These are phyloP conservation scores for Acrobasis repandana DNA, from an alignment of 2,888 invertebrate genomes.

Conservation along the genomic window DNA sequence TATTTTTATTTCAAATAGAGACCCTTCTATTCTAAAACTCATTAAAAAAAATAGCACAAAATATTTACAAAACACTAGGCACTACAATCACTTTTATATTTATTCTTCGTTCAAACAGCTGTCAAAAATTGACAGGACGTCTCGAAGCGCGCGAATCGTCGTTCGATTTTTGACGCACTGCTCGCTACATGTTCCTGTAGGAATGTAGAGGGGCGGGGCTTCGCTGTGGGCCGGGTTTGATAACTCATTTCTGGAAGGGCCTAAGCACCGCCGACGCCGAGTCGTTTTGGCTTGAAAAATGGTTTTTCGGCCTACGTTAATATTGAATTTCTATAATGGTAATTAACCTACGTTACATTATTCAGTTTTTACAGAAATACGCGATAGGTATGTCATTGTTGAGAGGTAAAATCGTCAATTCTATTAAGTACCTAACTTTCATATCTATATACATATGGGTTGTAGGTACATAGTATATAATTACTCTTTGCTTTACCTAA, in stretches of 20 bases:
- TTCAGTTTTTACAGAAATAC: too few relatives aligned
- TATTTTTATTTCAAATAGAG: too few relatives aligned
- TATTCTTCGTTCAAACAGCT: conserved; percentile 15
- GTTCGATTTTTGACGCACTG: conserved; percentile 13
- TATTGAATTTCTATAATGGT: background rate
- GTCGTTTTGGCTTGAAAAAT: too few relatives aligned
- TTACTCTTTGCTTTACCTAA: too few relatives aligned
- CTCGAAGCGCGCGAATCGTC: conserved; percentile 11
- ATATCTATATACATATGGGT: too few relatives aligned
- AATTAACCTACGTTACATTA: background rate
- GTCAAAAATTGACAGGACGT: conserved; percentile 10
- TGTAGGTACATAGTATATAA: too few relatives aligned
- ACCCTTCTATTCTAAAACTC: too few relatives aligned
- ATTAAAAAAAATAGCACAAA: background rate
- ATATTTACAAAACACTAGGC: background rate
- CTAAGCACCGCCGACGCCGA: background rate
- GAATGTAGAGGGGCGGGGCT: conserved; percentile 1
- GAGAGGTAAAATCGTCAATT: too few relatives aligned
- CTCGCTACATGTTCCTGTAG: background rate
- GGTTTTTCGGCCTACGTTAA: too few relatives aligned
- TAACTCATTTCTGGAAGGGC: background rate
- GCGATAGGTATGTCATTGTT: too few relatives aligned
- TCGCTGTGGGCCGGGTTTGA: background rate
- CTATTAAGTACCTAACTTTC: too few relatives aligned
- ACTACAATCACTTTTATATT: background rate